Evolutionary conservation across 1,140 invertebrate genomes (phyloP), one percentile per base, ranked within the genome.

Genomic region (Solenopsis fugax): DNA sequence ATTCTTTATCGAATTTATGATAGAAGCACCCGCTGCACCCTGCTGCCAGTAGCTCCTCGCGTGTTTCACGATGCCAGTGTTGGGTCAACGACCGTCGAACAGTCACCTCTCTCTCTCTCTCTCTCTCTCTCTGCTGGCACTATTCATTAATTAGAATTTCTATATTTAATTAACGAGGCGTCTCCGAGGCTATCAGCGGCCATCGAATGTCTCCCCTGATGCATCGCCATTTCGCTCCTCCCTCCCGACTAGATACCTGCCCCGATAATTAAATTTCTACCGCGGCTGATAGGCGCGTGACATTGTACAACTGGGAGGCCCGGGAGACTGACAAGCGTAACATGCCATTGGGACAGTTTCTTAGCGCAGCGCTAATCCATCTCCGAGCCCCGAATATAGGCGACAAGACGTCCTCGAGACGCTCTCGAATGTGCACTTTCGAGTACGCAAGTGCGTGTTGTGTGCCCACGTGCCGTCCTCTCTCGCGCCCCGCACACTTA

Each of bases 81-180:
- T 18, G 54, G 88, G 86, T 89, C 88, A 89, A 89, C 87, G 87
- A 75, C 84, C 88, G 81, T 48, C 84, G 73, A 72, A 82, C 73
- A 73, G 69, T 72, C 73, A 71, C 72, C 88, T 75, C 56, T 48
- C 45, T 48, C 45, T 48, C 45, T 48, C 45, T n/a, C n/a, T n/a
- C n/a, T n/a, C n/a, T n/a, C n/a, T n/a, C n/a, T n/a, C n/a, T 62
- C 41, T 65, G 75, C 52, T 50, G 18, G 34, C 67, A 58, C 41
- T 50, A 50, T 71, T 86, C 84, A 88, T 90, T 90, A 90, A 90
- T 90, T 90, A 90, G 62, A 67, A 37, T 72, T 67, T 64, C 56
- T 85, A 77, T 89, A 77, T 90, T 90, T 90, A 90, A 90, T 90
- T 90, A 87, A 62, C 78, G 77, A 86, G 84, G 84, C 67, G 87